Conservation (phyloP, 2,797 vertebrate species). For the Gambelia wislizenii region DNA sequence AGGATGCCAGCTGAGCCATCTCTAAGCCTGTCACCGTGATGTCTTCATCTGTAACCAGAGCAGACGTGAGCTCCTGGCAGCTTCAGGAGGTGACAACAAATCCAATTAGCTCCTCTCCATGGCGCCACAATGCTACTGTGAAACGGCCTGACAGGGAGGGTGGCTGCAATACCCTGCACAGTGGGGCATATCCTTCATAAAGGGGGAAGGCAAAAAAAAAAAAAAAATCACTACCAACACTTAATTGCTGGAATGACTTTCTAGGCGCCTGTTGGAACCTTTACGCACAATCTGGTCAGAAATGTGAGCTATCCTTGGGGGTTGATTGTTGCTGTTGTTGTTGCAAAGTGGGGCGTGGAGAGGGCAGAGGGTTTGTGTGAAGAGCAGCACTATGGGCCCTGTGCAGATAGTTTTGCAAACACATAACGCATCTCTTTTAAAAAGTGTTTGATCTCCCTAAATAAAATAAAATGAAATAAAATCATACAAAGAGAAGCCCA, state of each 20-base stretch:
- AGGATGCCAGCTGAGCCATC: conserved; percentile 98
- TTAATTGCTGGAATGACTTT: conserved; percentile 77
- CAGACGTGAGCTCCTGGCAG: conserved; percentile 97
- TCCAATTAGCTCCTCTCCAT: conserved; percentile 99
- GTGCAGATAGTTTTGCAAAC: conserved; percentile 41
- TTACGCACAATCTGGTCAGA: conserved; percentile 69
- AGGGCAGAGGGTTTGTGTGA: conserved; percentile 34
- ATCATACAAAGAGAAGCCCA: conserved; percentile 38
- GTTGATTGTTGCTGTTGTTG: conserved; percentile 34
- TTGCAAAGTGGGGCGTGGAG: conserved; percentile 54
- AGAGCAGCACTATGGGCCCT: conserved; percentile 47
- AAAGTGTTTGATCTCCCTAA: conserved; percentile 30
- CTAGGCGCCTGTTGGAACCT: conserved; percentile 69
- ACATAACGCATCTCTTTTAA: conserved; percentile 29
- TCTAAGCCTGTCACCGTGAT: conserved; percentile 97
- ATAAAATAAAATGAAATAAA: conserved; percentile 20
- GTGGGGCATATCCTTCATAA: conserved; percentile 76
- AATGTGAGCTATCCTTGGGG: conserved; percentile 68
- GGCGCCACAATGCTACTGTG: conserved; percentile 84
- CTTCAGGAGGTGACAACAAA: conserved; percentile 99
- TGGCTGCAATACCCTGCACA: conserved; percentile 80
- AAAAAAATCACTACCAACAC: conserved; percentile 58
- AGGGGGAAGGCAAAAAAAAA: conserved; percentile 3
- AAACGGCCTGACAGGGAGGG: conserved; percentile 85
- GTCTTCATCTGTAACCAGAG: conserved; percentile 99